These are phyloP conservation scores for Drosophila merina DNA, from an alignment of 2,888 invertebrate genomes.

Conservation along the genomic window DNA sequence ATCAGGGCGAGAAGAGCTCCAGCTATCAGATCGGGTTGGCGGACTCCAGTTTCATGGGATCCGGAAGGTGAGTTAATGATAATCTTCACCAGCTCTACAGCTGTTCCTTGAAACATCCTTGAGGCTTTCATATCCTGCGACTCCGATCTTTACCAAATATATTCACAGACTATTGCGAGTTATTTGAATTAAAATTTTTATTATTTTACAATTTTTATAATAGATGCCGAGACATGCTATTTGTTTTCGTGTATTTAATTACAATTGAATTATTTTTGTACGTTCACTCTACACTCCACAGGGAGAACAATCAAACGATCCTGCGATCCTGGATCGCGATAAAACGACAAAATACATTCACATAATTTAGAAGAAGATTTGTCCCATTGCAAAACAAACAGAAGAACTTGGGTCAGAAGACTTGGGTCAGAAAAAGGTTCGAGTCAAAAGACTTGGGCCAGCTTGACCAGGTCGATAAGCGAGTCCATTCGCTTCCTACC, in stretches of 20 bases:
- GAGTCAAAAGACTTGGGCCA: slow-evolving; percentile 51
- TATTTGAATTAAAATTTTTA: background rate
- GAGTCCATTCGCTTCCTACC: slow-evolving; percentile 20
- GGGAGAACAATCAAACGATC: background rate
- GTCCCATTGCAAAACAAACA: background rate
- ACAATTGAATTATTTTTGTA: background rate
- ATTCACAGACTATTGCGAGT: background rate
- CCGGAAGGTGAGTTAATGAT: slow-evolving; percentile 70
- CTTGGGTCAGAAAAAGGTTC: background rate
- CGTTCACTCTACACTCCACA: background rate
- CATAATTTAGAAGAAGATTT: slow-evolving; percentile 36
- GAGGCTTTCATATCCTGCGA: no score
- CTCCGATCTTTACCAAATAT: background rate
- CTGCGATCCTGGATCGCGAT: background rate
- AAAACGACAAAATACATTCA: slow-evolving; percentile 26
- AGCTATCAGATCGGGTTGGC: slow-evolving; percentile 78
- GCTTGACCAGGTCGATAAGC: slow-evolving; percentile 51
- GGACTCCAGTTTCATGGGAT: slow-evolving; percentile 78
- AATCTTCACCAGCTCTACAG: background rate
- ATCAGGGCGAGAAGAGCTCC: slow-evolving; percentile 74
- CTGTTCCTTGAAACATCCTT: no score
- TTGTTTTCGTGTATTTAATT: background rate
- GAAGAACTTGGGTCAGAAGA: no score
- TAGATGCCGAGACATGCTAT: background rate
- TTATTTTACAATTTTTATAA: background rate